A percentile compares a stretch with the other conserved stretches of the same genome.
Evolutionary conservation across 1,140 invertebrate genomes (phyloP).

Genomic region (Geopemphigus sp.): DNA sequence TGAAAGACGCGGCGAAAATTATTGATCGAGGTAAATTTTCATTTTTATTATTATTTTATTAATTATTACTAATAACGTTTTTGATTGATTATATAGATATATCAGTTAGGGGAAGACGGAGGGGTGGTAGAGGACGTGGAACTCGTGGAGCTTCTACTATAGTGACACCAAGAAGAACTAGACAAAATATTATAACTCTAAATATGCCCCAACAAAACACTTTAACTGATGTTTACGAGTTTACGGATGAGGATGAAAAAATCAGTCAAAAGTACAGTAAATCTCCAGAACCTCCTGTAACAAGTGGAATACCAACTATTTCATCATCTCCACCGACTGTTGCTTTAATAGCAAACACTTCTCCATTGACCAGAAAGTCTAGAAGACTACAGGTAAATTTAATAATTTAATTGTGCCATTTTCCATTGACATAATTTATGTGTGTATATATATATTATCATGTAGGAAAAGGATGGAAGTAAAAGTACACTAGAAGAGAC

Average conservation of each 20-base stretch:
- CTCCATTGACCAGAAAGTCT: slow-evolving; percentile 72
- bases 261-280: slow-evolving; percentile 52
- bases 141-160: slow-evolving; percentile 55
- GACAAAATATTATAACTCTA: slow-evolving; percentile 51
- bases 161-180: slow-evolving; percentile 58
- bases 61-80: background rate
- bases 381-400: slow-evolving; percentile 62
- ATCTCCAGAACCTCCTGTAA: slow-evolving; percentile 29
- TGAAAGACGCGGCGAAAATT: slow-evolving; percentile 17
- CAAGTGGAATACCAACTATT: slow-evolving; percentile 54
- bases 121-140: slow-evolving; percentile 54
- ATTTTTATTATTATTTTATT: slow-evolving; percentile 2
- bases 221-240: slow-evolving; percentile 75
- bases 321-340: slow-evolving; percentile 56
- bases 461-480: slow-evolving; percentile 69
- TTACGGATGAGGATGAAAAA: slow-evolving; percentile 78
- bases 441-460: slow-evolving; percentile 29
- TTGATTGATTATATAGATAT: slow-evolving; percentile 4
- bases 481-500: slow-evolving; percentile 77
- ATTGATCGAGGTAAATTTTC: slow-evolving; percentile 35
- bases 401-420: background rate
- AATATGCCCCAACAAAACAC: slow-evolving; percentile 54
- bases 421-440: background rate
- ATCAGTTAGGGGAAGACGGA: slow-evolving; percentile 52
- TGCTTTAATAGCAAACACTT: slow-evolving; percentile 54